These are phyloP conservation scores for Ellobius talpinus DNA, from an alignment of 2,113 vertebrate species.

Conservation along the genomic window DNA sequence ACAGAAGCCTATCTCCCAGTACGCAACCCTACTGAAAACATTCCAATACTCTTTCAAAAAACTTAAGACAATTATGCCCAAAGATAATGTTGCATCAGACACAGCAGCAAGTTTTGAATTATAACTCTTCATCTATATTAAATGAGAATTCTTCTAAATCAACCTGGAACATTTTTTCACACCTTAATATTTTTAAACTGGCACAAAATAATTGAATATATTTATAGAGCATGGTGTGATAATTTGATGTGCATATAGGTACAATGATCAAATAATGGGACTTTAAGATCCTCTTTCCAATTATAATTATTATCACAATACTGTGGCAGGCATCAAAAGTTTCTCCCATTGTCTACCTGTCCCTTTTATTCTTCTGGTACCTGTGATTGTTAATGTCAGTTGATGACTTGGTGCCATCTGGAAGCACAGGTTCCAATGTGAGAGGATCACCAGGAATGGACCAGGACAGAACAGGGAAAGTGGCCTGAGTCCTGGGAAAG, in stretches of 20 bases:
- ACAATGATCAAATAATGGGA: not conserved
- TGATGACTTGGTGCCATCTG: not conserved
- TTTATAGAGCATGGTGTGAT: not conserved
- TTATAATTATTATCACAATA: too few relatives aligned
- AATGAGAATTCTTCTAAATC: not conserved
- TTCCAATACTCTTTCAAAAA: not conserved
- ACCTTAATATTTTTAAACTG: not conserved
- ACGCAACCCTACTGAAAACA: not conserved
- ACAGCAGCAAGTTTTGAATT: not conserved
- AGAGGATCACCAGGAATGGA: not conserved
- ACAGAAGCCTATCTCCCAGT: not conserved
- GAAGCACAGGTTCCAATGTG: not conserved
- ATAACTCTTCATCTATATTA: not conserved
- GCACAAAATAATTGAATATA: not conserved
- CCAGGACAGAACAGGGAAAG: not conserved
- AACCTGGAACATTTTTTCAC: not conserved
- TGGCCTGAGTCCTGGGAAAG: slow-evolving; percentile 25
- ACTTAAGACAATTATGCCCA: not conserved
- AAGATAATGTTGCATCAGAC: not conserved
- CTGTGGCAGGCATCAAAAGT: not conserved
- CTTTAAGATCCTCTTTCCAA: not conserved
- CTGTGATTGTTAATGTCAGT: not conserved
- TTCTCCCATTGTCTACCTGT: not conserved
- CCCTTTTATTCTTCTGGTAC: not conserved
- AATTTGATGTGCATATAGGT: not conserved